Percentiles rank a stretch among this genome's conserved stretches.
Conservation (phyloP, 2,113 vertebrate genomes). For the Paramisgurnus dabryanus region DNA sequence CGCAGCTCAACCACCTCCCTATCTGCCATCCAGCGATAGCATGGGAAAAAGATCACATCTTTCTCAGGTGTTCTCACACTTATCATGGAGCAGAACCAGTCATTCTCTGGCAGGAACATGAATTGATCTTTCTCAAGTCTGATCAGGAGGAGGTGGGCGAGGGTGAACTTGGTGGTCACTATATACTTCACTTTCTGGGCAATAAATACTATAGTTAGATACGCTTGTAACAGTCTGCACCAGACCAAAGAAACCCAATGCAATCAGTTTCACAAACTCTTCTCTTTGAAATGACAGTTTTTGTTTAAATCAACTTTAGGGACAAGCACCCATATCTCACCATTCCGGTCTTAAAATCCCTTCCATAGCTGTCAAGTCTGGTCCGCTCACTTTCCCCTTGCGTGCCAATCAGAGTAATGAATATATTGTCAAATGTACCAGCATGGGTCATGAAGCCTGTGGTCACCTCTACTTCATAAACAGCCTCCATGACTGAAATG, state of each 20-base stretch:
- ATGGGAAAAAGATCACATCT: conserved; percentile 64
- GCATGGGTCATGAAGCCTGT: conserved; percentile 56
- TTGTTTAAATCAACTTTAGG: too few species aligned
- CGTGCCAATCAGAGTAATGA: conserved; percentile 61
- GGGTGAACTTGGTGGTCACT: conserved; percentile 48
- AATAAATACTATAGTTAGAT: not conserved
- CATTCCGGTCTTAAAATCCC: conserved; percentile 56
- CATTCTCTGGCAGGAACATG: conserved; percentile 55
- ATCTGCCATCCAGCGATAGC: conserved; percentile 69
- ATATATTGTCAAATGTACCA: conserved; percentile 63
- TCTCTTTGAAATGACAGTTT: too few species aligned
- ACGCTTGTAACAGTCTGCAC: too few species aligned
- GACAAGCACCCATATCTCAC: not conserved
- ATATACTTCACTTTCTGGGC: conserved; percentile 58
- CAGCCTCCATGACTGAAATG: conserved; percentile 46
- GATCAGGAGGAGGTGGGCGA: conserved; percentile 67
- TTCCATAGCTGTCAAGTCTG: conserved; percentile 51
- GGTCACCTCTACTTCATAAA: conserved; percentile 62
- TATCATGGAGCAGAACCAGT: conserved; percentile 72
- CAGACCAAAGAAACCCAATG: too few species aligned
- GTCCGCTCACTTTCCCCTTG: conserved; percentile 61
- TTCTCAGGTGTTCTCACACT: conserved; percentile 62
- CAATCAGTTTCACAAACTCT: too few species aligned
- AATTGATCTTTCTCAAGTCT: conserved; percentile 65
- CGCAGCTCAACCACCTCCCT: conserved; percentile 61